A percentile compares a stretch with the other conserved stretches of the same genome.
Evolutionary conservation across 1,140 invertebrate species (phyloP).

Genomic region (Adoxophyes honmai): DNA sequence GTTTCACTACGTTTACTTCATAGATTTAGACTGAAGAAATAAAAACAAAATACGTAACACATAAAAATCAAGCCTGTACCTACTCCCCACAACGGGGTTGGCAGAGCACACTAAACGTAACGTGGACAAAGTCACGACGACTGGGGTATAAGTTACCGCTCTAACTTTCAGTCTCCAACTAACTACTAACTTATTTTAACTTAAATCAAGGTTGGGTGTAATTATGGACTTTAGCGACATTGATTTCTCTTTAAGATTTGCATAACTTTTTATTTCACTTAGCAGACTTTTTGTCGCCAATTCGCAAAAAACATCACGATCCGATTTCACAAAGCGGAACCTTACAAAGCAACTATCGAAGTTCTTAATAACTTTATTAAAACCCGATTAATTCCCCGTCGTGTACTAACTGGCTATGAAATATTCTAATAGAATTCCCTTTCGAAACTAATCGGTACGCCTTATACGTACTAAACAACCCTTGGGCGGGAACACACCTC

Average conservation of each 20-base stretch:
- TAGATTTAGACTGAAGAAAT: no score
- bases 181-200: no score
- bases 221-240: background rate
- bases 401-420: background rate
- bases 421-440: background rate
- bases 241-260: constrained; percentile 10
- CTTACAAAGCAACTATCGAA: no score
- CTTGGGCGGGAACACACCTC: constrained; percentile 2
- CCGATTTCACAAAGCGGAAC: no score
- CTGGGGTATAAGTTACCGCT: no score
- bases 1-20: no score
- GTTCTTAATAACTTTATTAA: background rate
- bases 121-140: no score
- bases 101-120: no score
- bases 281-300: background rate
- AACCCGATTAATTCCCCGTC: background rate
- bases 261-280: background rate
- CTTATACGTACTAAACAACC: constrained; percentile 11
- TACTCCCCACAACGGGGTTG: no score
- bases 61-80: no score
- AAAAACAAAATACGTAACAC: no score
- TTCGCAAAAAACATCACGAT: background rate
- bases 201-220: background rate
- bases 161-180: no score
- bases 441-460: background rate